These are phyloP conservation scores for Eretmocerus hayati DNA, from an alignment of 2,888 invertebrate genomes.

Conservation along the genomic window DNA sequence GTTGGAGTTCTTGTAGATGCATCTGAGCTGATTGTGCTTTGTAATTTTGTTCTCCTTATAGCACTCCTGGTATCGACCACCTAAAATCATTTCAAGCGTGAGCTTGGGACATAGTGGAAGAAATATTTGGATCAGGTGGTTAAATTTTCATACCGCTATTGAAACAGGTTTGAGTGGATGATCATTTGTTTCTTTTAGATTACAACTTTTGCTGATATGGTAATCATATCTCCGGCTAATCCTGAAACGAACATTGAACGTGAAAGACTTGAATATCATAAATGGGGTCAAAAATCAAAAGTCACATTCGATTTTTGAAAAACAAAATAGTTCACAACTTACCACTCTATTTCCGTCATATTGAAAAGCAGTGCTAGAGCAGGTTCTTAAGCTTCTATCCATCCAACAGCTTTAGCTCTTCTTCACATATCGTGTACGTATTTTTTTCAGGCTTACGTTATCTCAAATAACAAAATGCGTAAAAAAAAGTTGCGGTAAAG, in stretches of 20 bases:
- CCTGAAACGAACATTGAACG: constrained; percentile 27
- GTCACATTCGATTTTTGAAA: no score
- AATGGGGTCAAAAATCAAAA: no score
- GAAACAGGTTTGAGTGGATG: constrained; percentile 56
- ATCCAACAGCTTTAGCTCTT: constrained; percentile 1
- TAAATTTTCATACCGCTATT: constrained; percentile 42
- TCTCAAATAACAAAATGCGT: constrained; percentile 9
- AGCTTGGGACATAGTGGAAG: not conserved
- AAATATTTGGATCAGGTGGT: not conserved
- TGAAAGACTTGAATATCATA: not conserved
- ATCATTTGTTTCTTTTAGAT: constrained; percentile 47
- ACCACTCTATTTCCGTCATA: constrained; percentile 38
- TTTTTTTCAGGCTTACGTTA: constrained; percentile 1
- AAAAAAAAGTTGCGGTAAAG: constrained; percentile 1
- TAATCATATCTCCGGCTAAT: constrained; percentile 33
- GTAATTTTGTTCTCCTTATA: constrained; percentile 49
- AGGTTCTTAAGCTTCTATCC: not conserved
- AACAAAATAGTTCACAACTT: constrained; percentile 9
- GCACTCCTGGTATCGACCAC: constrained; percentile 52
- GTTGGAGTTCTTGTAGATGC: constrained; percentile 48
- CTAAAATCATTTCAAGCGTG: constrained; percentile 41
- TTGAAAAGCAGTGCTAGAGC: constrained; percentile 13
- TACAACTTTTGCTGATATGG: constrained; percentile 24
- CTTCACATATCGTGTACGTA: constrained; percentile 7
- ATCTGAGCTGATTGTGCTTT: constrained; percentile 49